phyloP scores from a whole-genome alignment of 2,888 invertebrate species.

The Uropetala carovei region DNA sequence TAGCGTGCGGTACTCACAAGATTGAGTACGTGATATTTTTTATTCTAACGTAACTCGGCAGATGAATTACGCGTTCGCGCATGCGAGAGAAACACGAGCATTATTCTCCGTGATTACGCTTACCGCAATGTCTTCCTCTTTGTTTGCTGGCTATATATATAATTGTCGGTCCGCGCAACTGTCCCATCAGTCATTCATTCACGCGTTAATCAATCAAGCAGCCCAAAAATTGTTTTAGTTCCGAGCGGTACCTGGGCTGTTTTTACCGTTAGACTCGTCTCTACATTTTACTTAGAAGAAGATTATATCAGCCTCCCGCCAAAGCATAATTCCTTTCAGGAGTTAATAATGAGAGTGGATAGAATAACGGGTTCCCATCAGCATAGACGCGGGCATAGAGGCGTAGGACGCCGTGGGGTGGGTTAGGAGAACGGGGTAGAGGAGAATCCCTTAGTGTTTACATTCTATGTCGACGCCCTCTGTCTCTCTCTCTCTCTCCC shows the following conservation, averaged over 20 bases:
- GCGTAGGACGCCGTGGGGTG: not conserved
- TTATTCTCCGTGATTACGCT: not conserved
- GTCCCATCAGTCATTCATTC: not conserved
- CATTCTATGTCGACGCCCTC: conserved; percentile 46
- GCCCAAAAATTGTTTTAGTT: not conserved
- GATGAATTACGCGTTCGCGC: no score
- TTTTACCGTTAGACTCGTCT: not conserved
- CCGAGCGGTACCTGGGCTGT: not conserved
- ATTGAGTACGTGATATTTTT: no score
- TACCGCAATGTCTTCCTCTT: not conserved
- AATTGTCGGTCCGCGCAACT: not conserved
- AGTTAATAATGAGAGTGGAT: conserved; percentile 50
- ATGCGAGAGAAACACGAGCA: no score
- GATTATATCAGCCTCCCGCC: conserved; percentile 47
- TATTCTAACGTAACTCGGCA: no score
- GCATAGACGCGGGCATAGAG: not conserved
- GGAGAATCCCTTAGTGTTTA: conserved; percentile 9
- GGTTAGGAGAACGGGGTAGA: not conserved
- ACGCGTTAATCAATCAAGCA: not conserved
- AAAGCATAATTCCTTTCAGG: conserved; percentile 53
- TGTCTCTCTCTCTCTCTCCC: conserved; percentile 1
- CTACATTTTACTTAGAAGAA: not conserved
- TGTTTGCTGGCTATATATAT: not conserved
- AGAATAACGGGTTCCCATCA: conserved; percentile 40
- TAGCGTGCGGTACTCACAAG: no score